These are phyloP conservation scores for Euschistus heros DNA, from an alignment of 1,140 invertebrate genomes.

Conservation along the genomic window DNA sequence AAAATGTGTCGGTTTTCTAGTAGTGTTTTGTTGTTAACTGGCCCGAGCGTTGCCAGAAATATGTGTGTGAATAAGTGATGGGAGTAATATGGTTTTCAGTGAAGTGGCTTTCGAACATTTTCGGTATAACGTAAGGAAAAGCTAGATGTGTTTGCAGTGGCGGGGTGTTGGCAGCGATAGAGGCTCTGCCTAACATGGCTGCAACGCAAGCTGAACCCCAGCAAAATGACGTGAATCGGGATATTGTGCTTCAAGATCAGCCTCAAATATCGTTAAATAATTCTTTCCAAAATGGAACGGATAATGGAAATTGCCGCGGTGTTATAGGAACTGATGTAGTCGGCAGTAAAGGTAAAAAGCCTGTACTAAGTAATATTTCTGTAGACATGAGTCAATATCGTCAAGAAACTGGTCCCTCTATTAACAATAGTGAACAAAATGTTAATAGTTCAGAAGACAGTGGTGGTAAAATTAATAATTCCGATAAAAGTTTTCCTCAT, in stretches of 20 bases:
- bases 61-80: constrained; percentile 32
- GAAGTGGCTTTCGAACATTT: constrained; percentile 32
- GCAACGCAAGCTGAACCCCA: constrained; percentile 47
- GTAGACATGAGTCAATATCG: constrained; percentile 43
- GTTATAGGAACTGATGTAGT: constrained; percentile 36
- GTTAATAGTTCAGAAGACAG: constrained; percentile 35
- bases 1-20: constrained; percentile 28
- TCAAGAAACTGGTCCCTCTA: constrained; percentile 39
- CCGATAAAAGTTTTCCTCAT: constrained; percentile 35
- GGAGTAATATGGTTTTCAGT: constrained; percentile 33
- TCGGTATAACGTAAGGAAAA: constrained; percentile 33
- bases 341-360: constrained; percentile 28
- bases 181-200: constrained; percentile 41
- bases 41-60: constrained; percentile 21
- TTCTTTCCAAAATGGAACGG: constrained; percentile 33
- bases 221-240: constrained; percentile 45
- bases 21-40: constrained; percentile 26
- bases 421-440: constrained; percentile 36
- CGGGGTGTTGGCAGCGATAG: constrained; percentile 34
- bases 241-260: constrained; percentile 41
- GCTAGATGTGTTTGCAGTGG: constrained; percentile 33
- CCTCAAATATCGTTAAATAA: constrained; percentile 36
- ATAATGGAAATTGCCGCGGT: constrained; percentile 35
- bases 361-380: constrained; percentile 27
- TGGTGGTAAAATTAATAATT: constrained; percentile 33